Conservation (phyloP, 2,113 vertebrate species). For the Bufo bufo region DNA sequence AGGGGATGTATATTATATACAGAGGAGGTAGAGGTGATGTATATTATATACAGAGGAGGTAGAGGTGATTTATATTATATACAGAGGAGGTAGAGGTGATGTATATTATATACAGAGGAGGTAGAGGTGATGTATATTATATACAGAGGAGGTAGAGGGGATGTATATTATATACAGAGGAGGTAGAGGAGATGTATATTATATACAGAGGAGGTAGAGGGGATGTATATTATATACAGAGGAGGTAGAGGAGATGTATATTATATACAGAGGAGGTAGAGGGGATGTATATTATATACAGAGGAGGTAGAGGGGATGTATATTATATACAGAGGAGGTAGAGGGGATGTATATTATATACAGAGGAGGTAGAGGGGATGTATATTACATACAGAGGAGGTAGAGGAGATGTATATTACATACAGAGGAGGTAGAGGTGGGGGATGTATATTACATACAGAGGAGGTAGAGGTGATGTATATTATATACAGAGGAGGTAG, state of each 20-base stretch:
- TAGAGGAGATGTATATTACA: neutral
- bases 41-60: too few relatives aligned
- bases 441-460: neutral
- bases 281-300: neutral
- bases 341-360: neutral
- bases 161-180: too few relatives aligned
- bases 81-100: too few relatives aligned
- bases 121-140: too few relatives aligned
- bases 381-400: neutral
- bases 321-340: neutral
- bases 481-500: neutral
- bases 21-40: too few relatives aligned
- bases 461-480: neutral
- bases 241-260: neutral
- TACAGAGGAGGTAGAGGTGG: neutral
- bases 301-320: neutral
- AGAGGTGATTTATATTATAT: too few relatives aligned
- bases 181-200: too few relatives aligned
- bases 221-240: neutral
- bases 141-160: too few relatives aligned
- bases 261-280: neutral
- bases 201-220: too few relatives aligned
- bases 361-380: neutral
- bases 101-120: too few relatives aligned
- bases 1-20: too few relatives aligned